Percentiles rank a stretch among this genome's conserved stretches.
phyloP scores from a whole-genome alignment of 2,113 vertebrate genomes.

The Muntiacus reevesi region DNA sequence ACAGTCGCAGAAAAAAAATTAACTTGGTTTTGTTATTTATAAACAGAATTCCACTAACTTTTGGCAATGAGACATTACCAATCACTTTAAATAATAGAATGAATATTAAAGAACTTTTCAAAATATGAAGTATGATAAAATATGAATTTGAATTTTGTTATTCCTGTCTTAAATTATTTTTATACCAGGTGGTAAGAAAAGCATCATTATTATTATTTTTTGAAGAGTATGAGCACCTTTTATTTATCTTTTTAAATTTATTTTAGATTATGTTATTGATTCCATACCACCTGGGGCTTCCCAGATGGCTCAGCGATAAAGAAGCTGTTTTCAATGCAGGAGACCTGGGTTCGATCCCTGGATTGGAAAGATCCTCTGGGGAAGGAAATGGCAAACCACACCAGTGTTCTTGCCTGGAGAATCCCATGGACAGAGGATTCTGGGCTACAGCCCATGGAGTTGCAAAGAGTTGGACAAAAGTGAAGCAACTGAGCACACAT shows the following conservation, averaged over 20 bases:
- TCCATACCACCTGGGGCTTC: neutral
- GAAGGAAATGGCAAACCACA: neutral
- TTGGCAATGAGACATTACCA: neutral
- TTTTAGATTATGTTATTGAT: neutral
- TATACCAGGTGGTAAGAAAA: neutral
- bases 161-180: neutral
- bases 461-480: neutral
- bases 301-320: neutral
- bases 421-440: neutral
- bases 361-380: neutral
- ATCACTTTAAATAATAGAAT: neutral
- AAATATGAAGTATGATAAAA: neutral
- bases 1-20: neutral
- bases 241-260: too few relatives aligned
- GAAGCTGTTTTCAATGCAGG: neutral
- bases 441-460: neutral
- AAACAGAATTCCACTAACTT: neutral
- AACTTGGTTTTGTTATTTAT: neutral
- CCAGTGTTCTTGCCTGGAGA: neutral
- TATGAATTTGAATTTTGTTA: neutral
- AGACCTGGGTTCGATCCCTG: neutral
- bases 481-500: neutral
- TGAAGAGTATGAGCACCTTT: too few relatives aligned
- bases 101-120: neutral
- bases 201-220: constrained; percentile 5